phyloP scores from a whole-genome alignment of 2,888 invertebrate species.

The Acleris cristana region DNA sequence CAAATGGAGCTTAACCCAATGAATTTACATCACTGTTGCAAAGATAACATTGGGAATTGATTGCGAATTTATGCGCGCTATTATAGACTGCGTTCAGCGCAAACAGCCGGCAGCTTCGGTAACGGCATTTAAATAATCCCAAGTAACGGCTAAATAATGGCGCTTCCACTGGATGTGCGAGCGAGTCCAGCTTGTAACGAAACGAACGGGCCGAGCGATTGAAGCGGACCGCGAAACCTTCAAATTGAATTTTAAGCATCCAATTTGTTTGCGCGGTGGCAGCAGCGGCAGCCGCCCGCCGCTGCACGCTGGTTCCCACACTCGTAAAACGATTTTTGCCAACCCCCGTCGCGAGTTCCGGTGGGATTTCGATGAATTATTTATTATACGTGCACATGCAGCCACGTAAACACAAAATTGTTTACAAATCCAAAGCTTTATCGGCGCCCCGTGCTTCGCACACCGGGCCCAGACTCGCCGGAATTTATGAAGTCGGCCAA shows the following conservation, averaged over 20 bases:
- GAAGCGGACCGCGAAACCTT: conserved; percentile 82
- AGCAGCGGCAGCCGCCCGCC: conserved; percentile 48
- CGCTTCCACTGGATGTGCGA: conserved; percentile 71
- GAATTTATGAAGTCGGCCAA: too few species aligned
- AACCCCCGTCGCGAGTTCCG: conserved; percentile 55
- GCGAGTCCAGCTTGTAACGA: conserved; percentile 73
- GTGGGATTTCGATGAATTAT: conserved; percentile 70
- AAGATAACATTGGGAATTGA: conserved; percentile 6
- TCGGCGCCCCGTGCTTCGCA: conserved; percentile 11
- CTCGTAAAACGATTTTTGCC: conserved; percentile 75
- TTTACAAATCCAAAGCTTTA: conserved; percentile 35
- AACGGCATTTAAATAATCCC: conserved; percentile 58
- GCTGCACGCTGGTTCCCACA: conserved; percentile 58
- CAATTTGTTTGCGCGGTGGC: conserved; percentile 79
- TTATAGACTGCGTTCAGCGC: conserved; percentile 4
- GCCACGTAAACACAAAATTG: conserved; percentile 42
- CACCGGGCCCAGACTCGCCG: background rate
- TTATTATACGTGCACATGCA: conserved; percentile 43
- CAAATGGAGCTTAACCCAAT: background rate
- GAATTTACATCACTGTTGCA: background rate
- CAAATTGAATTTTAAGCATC: conserved; percentile 84
- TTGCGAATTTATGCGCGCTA: conserved; percentile 1
- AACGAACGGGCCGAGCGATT: conserved; percentile 76
- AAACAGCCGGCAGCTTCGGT: background rate
- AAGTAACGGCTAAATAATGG: conserved; percentile 73